Conservation (phyloP, 2,888 invertebrate species). For the Conops quadrifasciatus region DNA sequence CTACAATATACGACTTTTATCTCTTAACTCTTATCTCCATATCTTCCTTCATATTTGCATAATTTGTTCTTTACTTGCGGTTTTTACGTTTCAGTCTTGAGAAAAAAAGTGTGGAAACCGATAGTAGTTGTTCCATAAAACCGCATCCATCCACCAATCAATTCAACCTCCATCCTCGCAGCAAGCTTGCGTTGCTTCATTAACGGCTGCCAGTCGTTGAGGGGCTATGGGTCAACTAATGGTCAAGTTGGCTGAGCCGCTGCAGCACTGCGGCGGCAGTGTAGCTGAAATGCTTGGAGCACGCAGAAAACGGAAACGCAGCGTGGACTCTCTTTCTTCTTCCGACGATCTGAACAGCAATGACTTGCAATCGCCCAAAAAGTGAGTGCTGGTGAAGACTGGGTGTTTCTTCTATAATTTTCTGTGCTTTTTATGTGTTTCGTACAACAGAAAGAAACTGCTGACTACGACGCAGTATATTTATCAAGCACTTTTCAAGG, state of each 20-base stretch:
- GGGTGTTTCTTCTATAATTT: constrained; percentile 11
- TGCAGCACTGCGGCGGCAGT: constrained; percentile 62
- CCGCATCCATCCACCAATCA: background rate
- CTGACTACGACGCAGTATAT: constrained; percentile 80
- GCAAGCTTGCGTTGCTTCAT: background rate
- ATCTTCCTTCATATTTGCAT: background rate
- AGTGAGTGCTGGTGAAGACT: constrained; percentile 61
- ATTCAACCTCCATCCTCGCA: background rate
- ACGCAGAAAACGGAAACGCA: constrained; percentile 69
- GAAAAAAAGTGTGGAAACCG: background rate
- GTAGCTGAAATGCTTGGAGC: constrained; percentile 66
- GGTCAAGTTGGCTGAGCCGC: constrained; percentile 59
- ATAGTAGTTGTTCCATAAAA: background rate
- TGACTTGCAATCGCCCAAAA: constrained; percentile 72
- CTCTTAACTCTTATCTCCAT: background rate
- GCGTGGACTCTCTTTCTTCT: constrained; percentile 50
- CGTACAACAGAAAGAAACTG: constrained; percentile 68
- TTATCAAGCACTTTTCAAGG: constrained; percentile 78
- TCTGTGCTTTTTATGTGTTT: background rate
- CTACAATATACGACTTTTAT: background rate
- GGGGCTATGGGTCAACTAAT: constrained; percentile 66
- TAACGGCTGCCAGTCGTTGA: background rate
- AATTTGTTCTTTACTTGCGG: background rate
- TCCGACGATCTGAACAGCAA: constrained; percentile 61
- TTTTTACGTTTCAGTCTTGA: background rate